A percentile compares a stretch with the other conserved stretches of the same genome.
Evolutionary conservation across 2,797 vertebrate genomes (phyloP).

Genomic region (Oreortyx pictus): DNA sequence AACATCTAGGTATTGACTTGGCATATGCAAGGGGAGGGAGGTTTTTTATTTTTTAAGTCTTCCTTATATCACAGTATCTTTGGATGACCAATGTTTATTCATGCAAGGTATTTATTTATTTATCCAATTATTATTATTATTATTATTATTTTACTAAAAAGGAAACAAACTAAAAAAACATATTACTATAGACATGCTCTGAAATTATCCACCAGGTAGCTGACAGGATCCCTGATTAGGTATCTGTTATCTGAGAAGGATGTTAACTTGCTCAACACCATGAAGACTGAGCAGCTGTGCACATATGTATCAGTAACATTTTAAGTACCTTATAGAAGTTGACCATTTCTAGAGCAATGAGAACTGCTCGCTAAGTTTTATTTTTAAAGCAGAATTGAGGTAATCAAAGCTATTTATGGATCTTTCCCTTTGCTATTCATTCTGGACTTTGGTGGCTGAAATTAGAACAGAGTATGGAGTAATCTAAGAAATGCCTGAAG

Average conservation of each 20-base stretch:
- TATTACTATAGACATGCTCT: not conserved
- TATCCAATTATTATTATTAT: too few relatives aligned
- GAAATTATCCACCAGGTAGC: not conserved
- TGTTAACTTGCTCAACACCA: not conserved
- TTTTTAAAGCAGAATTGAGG: not conserved
- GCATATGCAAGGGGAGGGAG: not conserved
- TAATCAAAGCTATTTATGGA: not conserved
- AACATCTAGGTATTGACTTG: not conserved
- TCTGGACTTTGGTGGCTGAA: not conserved
- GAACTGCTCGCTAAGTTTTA: not conserved
- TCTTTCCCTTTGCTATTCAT: not conserved
- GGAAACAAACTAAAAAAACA: not conserved
- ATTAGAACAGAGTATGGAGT: not conserved
- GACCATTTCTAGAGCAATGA: not conserved
- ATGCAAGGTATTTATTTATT: not conserved
- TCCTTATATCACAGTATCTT: not conserved
- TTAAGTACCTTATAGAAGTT: not conserved
- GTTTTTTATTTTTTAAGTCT: not conserved
- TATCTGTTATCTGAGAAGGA: fast-evolving
- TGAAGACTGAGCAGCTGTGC: not conserved
- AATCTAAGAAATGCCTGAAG: not conserved
- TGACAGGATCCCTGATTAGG: not conserved
- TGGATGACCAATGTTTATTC: not conserved
- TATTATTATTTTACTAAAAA: not conserved
- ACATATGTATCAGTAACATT: not conserved